Base-by-base conservation (phyloP, 2,888 invertebrate genomes). In the Mycalesis mineus region DNA sequence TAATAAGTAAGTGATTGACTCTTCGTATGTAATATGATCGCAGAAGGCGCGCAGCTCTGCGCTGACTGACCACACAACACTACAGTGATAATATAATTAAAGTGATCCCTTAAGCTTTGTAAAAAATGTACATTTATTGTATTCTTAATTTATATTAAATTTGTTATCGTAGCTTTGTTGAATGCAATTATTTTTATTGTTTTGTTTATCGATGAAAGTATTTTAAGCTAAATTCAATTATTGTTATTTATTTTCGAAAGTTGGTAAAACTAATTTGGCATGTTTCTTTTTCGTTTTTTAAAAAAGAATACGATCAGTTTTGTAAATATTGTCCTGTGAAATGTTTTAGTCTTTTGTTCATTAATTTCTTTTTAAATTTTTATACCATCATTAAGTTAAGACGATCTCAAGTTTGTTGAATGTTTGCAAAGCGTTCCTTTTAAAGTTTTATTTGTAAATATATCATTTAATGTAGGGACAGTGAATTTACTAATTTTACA, bases 381-480 rank as follows among this genome's bases (percentile, higher is more conserved):
- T 84, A 66, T 88, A 89, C 88, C 88, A 88, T 88, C 87, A 82
- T 83, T 87, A 88, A 81, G 83, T 87, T 88, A 88, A 88, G 86
- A 88, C 88, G 88, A 88, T 89, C 88, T 88, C 88, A 88, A 88
- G 85, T 88, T 87, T 88, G 88, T 88, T 88, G 88, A 87, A 88
- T 88, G 87, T 88, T 88, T 88, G 85, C 86, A 87, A 88, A 88
- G 88, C 88, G 88, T 88, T 89, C 88, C 88, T 88, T 87, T 87
- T 84, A 88, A 88, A 88, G 88, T 87, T 89, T 89, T 88, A 88
- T 88, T 87, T 89, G 88, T 89, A 89, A 86, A 88, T 89, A 88
- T 86, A 80, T 82, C 73, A 72, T 72, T 70, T 82, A 84, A 78
- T 75, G 78, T 88, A 88, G 83, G 85, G 75, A 84, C 86, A 80